Evolutionary conservation across 2,797 vertebrate species (phyloP), one percentile per base, ranked within the genome.

Genomic region (Sebastes paucispinis): DNA sequence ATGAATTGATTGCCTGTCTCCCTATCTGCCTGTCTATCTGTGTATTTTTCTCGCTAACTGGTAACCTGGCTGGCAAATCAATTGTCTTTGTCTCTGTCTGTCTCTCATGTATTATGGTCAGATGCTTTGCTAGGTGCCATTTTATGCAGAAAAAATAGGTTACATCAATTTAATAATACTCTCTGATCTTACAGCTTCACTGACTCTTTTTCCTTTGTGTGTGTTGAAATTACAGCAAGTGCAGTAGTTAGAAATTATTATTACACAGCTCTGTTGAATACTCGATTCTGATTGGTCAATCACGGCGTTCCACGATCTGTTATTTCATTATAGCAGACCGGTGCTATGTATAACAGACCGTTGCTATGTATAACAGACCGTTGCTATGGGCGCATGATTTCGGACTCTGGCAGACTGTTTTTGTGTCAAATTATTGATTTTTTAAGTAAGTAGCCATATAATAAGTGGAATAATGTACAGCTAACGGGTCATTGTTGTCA

Each of bases 1-100:
- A 65, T 76, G 34, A 80, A 87, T 77, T 87, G 80, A 86, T 80
- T 69, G 78, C 67, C 64, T 78, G 69, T 86, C 84, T 76, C 58
- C 24, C 62, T 78, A 73, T 88, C 74, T 63, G 70, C 80, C 74
- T 74, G 54, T 87, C 73, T 81, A 84, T 73, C 82, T 80, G 66
- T 66, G 32, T 63, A 79, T 75, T 75, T 87, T 59, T 87, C 80
- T 54, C 10, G 29, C 73, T 81, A 79, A 76, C 79, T 70, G 73
- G 27, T 69, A 71, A 78, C 75, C 55, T 64, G 67, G 52, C 72
- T 47, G 24, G 54, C 14, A 62, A 52, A 85, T 87, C 79, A 52
- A 64, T 81, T 63, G 65, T 69, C 27, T 77, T 69, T 72, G 31
- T 75, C 34, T 58, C 29, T 34, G 11, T 52, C 27, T 72, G 6